Percentiles rank a stretch among this genome's conserved stretches.
Evolutionary conservation across 2,797 vertebrate species (phyloP).

Genomic region (Staurois parvus): DNA sequence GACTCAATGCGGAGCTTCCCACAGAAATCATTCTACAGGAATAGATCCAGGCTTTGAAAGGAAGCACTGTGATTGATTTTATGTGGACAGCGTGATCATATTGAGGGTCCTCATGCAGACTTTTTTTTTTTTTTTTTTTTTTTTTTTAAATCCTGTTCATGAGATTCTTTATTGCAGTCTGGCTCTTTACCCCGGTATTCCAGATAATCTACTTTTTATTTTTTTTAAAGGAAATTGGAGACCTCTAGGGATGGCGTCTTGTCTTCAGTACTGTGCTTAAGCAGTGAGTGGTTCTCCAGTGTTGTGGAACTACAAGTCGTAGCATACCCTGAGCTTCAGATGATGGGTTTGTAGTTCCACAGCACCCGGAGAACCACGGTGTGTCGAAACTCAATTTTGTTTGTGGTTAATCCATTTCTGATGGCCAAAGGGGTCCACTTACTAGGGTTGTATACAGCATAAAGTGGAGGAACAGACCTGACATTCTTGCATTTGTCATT

Average conservation of each 20-base stretch:
- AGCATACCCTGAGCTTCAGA: not conserved
- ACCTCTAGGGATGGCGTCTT: too few relatives aligned
- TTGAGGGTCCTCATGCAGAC: not conserved
- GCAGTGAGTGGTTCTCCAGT: too few relatives aligned
- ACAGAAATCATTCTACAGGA: not conserved
- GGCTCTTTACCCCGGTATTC: not conserved
- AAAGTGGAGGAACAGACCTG: not conserved
- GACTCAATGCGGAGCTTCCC: conserved; percentile 3
- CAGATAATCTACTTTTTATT: too few relatives aligned
- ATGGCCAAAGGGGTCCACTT: too few relatives aligned
- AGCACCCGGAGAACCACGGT: not conserved
- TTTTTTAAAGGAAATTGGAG: too few relatives aligned
- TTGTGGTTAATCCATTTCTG: too few relatives aligned
- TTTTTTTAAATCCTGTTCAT: not conserved
- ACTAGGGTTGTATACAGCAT: not conserved
- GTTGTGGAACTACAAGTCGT: too few relatives aligned
- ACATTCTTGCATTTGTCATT: conserved; percentile 56
- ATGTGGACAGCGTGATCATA: not conserved
- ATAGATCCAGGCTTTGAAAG: not conserved
- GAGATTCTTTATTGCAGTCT: not conserved
- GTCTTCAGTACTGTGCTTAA: too few relatives aligned
- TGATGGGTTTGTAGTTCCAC: not conserved
- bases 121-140: not conserved
- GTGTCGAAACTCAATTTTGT: not conserved
- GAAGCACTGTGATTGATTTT: not conserved